Evolutionary conservation across 2,113 vertebrate genomes (phyloP).

Genomic region (Hippocampus guttulatus): DNA sequence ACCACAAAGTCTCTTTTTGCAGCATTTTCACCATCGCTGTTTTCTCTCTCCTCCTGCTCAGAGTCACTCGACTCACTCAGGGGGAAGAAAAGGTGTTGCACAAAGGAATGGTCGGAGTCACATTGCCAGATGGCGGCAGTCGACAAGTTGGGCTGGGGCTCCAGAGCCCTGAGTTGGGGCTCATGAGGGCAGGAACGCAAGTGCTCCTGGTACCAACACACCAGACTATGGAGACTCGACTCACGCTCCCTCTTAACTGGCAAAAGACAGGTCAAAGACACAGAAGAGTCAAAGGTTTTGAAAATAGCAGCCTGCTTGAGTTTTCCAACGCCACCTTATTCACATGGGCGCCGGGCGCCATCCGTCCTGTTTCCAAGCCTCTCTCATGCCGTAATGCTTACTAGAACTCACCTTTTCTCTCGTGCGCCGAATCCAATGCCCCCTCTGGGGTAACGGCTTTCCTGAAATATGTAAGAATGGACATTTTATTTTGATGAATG

Average conservation of each 20-base stretch:
- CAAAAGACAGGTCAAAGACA: neutral
- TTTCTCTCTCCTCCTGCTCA: slow-evolving; percentile 52
- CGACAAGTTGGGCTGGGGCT: slow-evolving; percentile 74
- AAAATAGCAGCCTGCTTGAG: neutral
- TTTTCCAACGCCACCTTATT: too few relatives aligned
- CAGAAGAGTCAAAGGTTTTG: neutral
- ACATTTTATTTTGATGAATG: neutral
- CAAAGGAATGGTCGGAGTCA: slow-evolving; percentile 79
- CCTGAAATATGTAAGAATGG: slow-evolving; percentile 41
- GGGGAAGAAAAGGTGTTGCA: slow-evolving; percentile 80
- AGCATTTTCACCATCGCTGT: slow-evolving; percentile 5
- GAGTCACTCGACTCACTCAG: slow-evolving; percentile 74
- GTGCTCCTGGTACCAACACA: slow-evolving; percentile 87
- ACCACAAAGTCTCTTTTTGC: neutral
- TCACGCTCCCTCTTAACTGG: slow-evolving; percentile 73
- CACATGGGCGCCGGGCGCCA: too few relatives aligned
- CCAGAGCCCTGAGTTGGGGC: slow-evolving; percentile 77
- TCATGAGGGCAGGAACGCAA: slow-evolving; percentile 79
- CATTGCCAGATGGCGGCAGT: slow-evolving; percentile 85
- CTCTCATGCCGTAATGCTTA: neutral
- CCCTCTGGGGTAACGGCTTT: slow-evolving; percentile 47
- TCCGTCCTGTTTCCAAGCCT: too few relatives aligned
- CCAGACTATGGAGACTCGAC: slow-evolving; percentile 78
- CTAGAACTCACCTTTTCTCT: slow-evolving; percentile 52
- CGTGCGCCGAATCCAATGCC: slow-evolving; percentile 44